Evolutionary conservation across 2,888 invertebrate species (phyloP).

Genomic region (Cerastis leucographa): DNA sequence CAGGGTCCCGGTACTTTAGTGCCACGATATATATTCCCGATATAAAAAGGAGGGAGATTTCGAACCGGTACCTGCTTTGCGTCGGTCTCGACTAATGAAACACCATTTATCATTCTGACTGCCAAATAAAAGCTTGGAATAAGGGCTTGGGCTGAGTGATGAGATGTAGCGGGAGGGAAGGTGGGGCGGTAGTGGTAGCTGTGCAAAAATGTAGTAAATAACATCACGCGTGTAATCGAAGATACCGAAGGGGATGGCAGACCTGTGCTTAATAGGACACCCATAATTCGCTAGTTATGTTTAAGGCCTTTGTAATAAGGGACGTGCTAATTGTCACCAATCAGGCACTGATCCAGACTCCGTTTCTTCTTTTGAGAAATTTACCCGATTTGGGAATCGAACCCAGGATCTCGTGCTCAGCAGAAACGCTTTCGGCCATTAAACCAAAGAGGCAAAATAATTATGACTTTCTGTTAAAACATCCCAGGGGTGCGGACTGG

Average conservation of each 20-base stretch:
- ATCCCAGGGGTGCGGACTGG: too few species aligned
- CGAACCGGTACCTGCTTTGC: slow-evolving; percentile 76
- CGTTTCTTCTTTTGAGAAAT: background rate
- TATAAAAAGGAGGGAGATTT: slow-evolving; percentile 81
- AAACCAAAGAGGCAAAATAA: too few species aligned
- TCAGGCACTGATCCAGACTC: background rate
- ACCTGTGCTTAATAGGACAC: background rate
- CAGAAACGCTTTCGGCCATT: too few species aligned
- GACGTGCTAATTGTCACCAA: background rate
- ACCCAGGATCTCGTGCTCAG: background rate
- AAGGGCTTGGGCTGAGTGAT: slow-evolving; percentile 52
- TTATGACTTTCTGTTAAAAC: background rate
- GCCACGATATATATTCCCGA: slow-evolving; percentile 66
- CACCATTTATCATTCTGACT: slow-evolving; percentile 86
- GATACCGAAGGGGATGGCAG: background rate
- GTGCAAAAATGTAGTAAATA: background rate
- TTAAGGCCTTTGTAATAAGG: background rate
- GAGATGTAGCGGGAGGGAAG: slow-evolving; percentile 31
- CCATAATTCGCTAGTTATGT: background rate
- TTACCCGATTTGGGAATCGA: background rate
- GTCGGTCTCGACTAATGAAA: slow-evolving; percentile 85
- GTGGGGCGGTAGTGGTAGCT: background rate
- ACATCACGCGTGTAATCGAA: too few species aligned
- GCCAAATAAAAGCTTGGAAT: slow-evolving; percentile 85
- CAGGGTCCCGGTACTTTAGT: slow-evolving; percentile 48